A percentile compares a stretch with the other conserved stretches of the same genome.
These are phyloP conservation scores for Andrena chrysosceles DNA, from an alignment of 2,888 invertebrate species.

Conservation along the genomic window DNA sequence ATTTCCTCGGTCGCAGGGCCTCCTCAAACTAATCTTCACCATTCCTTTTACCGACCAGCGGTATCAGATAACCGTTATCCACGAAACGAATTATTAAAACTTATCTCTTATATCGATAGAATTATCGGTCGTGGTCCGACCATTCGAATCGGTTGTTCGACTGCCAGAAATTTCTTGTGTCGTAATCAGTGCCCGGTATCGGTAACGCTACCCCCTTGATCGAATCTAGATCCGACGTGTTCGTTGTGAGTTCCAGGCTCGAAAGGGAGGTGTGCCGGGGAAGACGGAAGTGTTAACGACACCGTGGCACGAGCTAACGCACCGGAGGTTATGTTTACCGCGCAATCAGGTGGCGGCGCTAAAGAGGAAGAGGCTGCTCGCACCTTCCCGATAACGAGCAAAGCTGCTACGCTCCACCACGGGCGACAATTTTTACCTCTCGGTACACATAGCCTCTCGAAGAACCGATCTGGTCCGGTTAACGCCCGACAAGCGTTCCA, in stretches of 20 bases:
- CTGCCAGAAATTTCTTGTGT: neutral
- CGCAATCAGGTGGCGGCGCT: constrained; percentile 80
- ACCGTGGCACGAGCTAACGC: constrained; percentile 75
- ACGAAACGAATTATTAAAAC: constrained; percentile 37
- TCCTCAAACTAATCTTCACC: neutral
- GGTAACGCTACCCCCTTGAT: neutral
- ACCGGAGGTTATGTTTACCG: constrained; percentile 75
- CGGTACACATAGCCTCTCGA: constrained; percentile 9
- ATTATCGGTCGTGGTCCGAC: constrained; percentile 34
- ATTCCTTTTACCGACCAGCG: neutral
- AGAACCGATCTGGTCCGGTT: constrained; percentile 13
- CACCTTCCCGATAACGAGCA: constrained; percentile 82
- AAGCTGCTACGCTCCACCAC: constrained; percentile 60
- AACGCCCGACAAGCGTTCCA: neutral
- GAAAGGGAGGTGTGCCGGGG: constrained; percentile 12
- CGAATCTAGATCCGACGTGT: neutral
- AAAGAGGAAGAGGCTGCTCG: constrained; percentile 79
- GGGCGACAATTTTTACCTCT: constrained; percentile 50
- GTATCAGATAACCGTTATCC: constrained; percentile 54
- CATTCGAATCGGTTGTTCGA: constrained; percentile 8
- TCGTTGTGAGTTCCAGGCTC: constrained; percentile 37
- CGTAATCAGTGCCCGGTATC: neutral
- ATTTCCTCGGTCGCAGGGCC: neutral
- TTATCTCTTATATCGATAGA: constrained; percentile 46
- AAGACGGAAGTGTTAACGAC: constrained; percentile 75